Evolutionary conservation across 1,140 invertebrate species (phyloP).

Genomic region (Camponotus pennsylvanicus): DNA sequence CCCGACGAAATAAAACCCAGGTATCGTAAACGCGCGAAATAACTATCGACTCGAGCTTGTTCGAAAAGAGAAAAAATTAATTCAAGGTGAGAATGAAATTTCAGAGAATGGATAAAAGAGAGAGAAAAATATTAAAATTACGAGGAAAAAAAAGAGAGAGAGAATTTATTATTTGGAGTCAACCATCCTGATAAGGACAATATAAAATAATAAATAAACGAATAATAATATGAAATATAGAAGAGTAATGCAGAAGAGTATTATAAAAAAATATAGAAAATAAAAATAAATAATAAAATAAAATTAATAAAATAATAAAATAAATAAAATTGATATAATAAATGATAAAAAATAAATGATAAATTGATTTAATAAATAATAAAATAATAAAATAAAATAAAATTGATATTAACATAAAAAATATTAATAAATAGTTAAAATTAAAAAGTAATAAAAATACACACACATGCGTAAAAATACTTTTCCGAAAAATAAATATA

Average conservation of each 20-base stretch:
- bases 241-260: neutral
- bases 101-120: slow-evolving; percentile 2
- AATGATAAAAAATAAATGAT: no score
- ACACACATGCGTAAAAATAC: neutral
- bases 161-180: neutral
- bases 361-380: no score
- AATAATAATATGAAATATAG: neutral
- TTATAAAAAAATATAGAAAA: no score
- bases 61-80: slow-evolving; percentile 46
- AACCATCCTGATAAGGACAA: neutral
- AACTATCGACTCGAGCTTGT: slow-evolving; percentile 64
- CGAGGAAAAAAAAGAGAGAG: slow-evolving; percentile 32
- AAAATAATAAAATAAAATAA: no score
- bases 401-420: no score
- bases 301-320: no score
- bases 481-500: neutral
- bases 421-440: neutral
- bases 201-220: neutral
- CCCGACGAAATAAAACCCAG: slow-evolving; percentile 64
- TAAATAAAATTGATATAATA: no score
- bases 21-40: slow-evolving; percentile 74
- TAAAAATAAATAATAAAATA: no score
- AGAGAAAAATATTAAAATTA: slow-evolving; percentile 16
- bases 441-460: neutral
- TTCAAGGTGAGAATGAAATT: slow-evolving; percentile 51